These are phyloP conservation scores for Tyrannus savana DNA, from an alignment of 2,113 vertebrate genomes.

Conservation along the genomic window DNA sequence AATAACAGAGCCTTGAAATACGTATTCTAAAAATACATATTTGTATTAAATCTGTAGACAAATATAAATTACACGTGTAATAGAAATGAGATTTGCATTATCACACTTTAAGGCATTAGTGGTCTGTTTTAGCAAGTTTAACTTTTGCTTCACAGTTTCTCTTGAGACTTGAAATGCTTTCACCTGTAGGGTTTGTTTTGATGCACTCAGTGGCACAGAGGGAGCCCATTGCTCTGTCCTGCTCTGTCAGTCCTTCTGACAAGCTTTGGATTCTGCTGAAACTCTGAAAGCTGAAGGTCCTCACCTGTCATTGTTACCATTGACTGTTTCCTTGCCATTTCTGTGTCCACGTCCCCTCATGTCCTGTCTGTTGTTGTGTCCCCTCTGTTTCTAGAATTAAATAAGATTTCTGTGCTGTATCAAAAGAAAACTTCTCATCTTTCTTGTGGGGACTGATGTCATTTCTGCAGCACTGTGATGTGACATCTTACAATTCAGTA, in stretches of 20 bases:
- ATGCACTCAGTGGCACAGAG: background rate
- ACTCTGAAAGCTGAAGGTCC: background rate
- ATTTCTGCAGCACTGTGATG: background rate
- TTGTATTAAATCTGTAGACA: background rate
- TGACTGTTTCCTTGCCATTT: background rate
- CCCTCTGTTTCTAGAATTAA: background rate
- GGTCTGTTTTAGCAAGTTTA: background rate
- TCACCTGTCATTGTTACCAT: background rate
- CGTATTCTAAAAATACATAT: background rate
- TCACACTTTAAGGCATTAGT: slow-evolving; percentile 4
- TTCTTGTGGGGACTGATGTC: background rate
- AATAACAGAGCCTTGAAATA: background rate
- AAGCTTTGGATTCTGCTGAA: background rate
- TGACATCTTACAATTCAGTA: background rate
- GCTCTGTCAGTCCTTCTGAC: background rate
- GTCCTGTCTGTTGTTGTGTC: background rate
- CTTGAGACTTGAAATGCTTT: background rate
- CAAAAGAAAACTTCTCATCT: background rate
- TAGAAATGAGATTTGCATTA: background rate
- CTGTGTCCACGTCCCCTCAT: accelerated
- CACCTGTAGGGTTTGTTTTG: background rate
- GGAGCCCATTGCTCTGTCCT: background rate
- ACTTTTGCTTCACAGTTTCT: background rate
- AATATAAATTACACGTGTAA: background rate
- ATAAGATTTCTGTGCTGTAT: background rate